Evolutionary conservation across 2,797 vertebrate genomes (phyloP).

Genomic region (Rhinatrema bivittatum): DNA sequence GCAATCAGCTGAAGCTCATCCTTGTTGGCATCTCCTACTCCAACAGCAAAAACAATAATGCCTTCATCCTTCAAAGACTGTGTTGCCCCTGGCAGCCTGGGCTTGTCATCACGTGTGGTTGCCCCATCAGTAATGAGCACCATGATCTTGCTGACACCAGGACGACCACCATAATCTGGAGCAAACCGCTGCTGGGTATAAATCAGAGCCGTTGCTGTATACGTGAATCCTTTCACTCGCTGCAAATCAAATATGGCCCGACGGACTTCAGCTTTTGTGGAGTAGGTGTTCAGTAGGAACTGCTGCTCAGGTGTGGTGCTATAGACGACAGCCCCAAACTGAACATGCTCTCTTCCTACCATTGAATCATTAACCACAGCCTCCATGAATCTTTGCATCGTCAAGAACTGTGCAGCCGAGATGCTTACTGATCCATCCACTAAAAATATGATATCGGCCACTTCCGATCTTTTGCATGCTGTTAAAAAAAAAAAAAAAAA

Average conservation of each 20-base stretch:
- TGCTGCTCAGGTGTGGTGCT: slow-evolving; percentile 14
- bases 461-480: slow-evolving; percentile 60
- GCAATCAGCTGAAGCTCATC: slow-evolving; percentile 54
- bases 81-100: slow-evolving; percentile 20
- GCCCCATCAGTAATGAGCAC: slow-evolving; percentile 68
- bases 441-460: slow-evolving; percentile 72
- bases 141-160: slow-evolving; percentile 51
- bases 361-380: slow-evolving; percentile 58
- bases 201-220: slow-evolving; percentile 54
- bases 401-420: slow-evolving; percentile 31
- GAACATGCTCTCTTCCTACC: slow-evolving; percentile 50
- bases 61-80: slow-evolving; percentile 24
- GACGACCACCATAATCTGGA: slow-evolving; percentile 42
- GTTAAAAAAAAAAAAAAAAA: not conserved
- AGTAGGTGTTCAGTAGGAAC: slow-evolving; percentile 45
- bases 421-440: slow-evolving; percentile 59
- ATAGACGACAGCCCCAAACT: slow-evolving; percentile 58
- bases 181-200: slow-evolving; percentile 49
- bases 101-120: slow-evolving; percentile 27
- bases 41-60: slow-evolving; percentile 58
- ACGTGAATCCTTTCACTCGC: slow-evolving; percentile 26
- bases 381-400: slow-evolving; percentile 59
- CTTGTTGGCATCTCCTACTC: slow-evolving; percentile 42
- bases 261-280: slow-evolving; percentile 34
- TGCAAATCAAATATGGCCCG: slow-evolving; percentile 41